Base-by-base conservation (phyloP, 1,140 invertebrate genomes). In the Neodiprion fabricii region DNA sequence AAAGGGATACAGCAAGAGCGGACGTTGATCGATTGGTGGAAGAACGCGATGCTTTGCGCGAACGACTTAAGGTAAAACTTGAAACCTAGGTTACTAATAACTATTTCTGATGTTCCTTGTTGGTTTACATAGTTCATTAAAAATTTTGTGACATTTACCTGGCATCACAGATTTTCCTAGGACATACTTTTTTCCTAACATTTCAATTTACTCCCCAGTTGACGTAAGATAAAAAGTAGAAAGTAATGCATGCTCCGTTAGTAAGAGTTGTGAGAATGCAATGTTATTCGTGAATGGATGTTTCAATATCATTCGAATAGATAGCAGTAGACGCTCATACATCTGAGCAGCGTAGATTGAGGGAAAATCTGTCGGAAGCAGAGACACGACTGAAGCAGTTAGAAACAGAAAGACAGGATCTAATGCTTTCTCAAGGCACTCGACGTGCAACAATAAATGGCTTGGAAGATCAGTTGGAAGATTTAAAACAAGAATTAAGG, bases 11-110 rank as follows among this genome's bases (percentile, higher is more conserved):
- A 48, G 89, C 90, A 23, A 84, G 85, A 75, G 85, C 82, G n/a
- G 90, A 92, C 76, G 82, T 91, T 21, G 83, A 89, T 73, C 84
- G 89, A 74, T 77, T 91, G 48, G 89, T 90, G 75, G 86, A 90
- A 77, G 91, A 92, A 83, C 84, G 89, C 69, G 86, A 90, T 79
- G 83, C 87, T n/a, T 81, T 91, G 9, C 85, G 87, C 7, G 85
- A 90, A 74, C 87, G 87, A 81, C 81, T 91, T 11, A 89, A 91
- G 87, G 89, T 90, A 87, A 81, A 71, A 40, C 73, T 71, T 47
- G 49, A 66, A 77, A 12, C 5, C n/a, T 61, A 12, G 53, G 11
- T 69, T 69, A 11, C 47, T 23, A 40, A 71, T 40, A 40, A 71
- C 48, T 71, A 70, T 14, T 21, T 23, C 23, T 48, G n/a, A 11